Conservation (phyloP, 2,113 vertebrate genomes). For the Ploceus nigricollis region DNA sequence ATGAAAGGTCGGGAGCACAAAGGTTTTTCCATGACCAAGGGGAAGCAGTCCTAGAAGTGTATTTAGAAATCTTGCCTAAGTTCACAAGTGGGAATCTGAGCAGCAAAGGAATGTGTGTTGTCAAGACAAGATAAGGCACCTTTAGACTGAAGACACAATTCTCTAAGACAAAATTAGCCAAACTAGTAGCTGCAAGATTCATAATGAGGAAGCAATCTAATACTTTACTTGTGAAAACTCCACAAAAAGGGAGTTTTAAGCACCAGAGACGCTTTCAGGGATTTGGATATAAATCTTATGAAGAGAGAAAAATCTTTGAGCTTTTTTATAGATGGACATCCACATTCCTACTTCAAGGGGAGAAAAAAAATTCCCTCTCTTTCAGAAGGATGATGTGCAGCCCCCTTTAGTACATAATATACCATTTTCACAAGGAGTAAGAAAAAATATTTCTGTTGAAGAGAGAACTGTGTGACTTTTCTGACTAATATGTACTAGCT, state of each 20-base stretch:
- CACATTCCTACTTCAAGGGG: not conserved
- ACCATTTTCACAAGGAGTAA: not conserved
- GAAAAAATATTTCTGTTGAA: not conserved
- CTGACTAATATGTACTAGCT: not conserved
- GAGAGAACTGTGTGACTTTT: not conserved
- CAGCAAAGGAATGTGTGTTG: not conserved
- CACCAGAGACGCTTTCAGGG: not conserved
- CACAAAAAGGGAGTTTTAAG: not conserved
- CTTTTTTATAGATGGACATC: not conserved
- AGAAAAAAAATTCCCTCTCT: not conserved
- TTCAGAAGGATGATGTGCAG: not conserved
- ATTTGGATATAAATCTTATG: not conserved
- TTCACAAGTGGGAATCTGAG: not conserved
- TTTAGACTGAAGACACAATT: not conserved
- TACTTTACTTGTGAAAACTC: not conserved
- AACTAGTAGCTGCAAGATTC: not conserved
- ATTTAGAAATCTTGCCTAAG: not conserved
- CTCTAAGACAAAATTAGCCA: not conserved
- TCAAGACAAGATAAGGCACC: fast-evolving
- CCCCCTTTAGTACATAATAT: not conserved
- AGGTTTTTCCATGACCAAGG: not conserved
- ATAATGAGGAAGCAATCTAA: not conserved
- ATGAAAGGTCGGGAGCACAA: not conserved
- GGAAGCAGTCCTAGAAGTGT: not conserved
- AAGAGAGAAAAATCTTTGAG: not conserved